Evolutionary conservation across 1,140 invertebrate genomes (phyloP).

Genomic region (Coptotermes formosanus): DNA sequence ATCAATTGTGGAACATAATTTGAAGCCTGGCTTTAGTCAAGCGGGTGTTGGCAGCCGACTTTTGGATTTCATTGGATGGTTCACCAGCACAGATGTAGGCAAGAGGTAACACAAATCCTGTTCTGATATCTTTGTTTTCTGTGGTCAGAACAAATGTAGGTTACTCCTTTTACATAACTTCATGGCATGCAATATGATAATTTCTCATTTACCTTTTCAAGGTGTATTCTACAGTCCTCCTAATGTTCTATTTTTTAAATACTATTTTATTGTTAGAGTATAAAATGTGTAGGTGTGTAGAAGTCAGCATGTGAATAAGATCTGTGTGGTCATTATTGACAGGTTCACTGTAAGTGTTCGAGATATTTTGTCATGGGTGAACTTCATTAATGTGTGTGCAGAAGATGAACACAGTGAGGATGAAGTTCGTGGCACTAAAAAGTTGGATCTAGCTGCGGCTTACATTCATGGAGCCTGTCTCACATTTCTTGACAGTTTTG

Average conservation of each 20-base stretch:
- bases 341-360: conserved; percentile 81
- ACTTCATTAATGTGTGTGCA: conserved; percentile 79
- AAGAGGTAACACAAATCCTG: conserved; percentile 51
- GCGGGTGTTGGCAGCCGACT: conserved; percentile 66
- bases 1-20: conserved; percentile 77
- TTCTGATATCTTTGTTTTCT: conserved; percentile 45
- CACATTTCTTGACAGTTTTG: conserved; percentile 88
- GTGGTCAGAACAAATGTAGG: background rate
- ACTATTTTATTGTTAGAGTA: too few species aligned
- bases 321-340: background rate
- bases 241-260: too few species aligned
- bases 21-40: conserved; percentile 53
- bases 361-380: conserved; percentile 90
- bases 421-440: conserved; percentile 41
- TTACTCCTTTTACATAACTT: background rate
- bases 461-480: conserved; percentile 88
- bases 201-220: too few species aligned
- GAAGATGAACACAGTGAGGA: background rate
- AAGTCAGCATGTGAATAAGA: too few species aligned
- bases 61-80: conserved; percentile 79
- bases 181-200: too few species aligned
- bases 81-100: conserved; percentile 64
- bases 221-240: too few species aligned
- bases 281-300: too few species aligned
- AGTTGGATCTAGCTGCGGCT: conserved; percentile 58